Percentiles rank a stretch among this genome's conserved stretches.
Evolutionary conservation across 2,797 vertebrate genomes (phyloP).

Genomic region (Ctenosaura bakeri): DNA sequence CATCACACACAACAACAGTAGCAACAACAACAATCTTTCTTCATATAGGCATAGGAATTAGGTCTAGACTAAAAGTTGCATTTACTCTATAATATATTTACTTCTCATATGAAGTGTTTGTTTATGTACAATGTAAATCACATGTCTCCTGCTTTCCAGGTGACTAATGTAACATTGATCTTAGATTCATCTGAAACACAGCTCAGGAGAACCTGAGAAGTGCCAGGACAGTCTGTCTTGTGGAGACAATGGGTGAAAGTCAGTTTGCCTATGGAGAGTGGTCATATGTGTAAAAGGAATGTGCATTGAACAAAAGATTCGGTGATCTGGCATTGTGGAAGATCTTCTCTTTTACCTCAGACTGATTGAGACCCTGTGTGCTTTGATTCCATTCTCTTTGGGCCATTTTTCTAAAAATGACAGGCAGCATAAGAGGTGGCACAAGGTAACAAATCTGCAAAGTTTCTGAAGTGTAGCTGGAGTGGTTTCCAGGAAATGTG

Average conservation of each 20-base stretch:
- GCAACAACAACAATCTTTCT: neutral
- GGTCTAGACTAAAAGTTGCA: neutral
- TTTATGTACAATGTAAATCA: neutral
- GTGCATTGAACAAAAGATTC: no score
- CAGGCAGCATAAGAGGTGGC: no score
- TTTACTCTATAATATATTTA: neutral
- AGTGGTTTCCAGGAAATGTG: no score
- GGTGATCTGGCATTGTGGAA: no score
- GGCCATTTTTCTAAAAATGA: no score
- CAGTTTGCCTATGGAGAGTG: neutral
- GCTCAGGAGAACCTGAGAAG: neutral
- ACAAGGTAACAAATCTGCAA: no score
- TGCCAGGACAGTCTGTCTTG: neutral
- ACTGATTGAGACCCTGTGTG: no score
- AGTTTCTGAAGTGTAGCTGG: no score
- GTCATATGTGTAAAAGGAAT: neutral
- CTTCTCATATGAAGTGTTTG: neutral
- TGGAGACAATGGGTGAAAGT: neutral
- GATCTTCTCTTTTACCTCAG: no score
- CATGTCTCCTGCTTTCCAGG: neutral
- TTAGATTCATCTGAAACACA: neutral
- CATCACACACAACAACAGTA: no score
- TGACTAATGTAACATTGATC: neutral
- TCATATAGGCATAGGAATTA: neutral
- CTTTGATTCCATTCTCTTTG: no score